These are phyloP conservation scores for Ranitomeya imitator DNA, from an alignment of 2,113 vertebrate species.

Conservation along the genomic window DNA sequence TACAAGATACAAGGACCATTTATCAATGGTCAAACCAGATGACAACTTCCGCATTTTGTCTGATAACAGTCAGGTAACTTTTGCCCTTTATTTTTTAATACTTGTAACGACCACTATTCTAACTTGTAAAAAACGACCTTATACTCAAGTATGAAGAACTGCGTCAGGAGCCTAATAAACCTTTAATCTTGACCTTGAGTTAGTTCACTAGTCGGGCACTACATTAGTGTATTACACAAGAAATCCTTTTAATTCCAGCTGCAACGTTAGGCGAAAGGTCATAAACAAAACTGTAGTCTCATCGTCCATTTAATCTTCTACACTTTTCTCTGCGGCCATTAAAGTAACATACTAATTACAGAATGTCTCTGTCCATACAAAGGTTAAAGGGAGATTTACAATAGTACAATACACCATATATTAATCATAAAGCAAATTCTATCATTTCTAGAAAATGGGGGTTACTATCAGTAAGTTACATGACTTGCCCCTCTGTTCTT, in stretches of 20 bases:
- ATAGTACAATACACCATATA: neutral
- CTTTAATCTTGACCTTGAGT: neutral
- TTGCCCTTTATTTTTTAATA: neutral
- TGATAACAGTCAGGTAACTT: neutral
- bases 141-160: no score
- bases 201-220: neutral
- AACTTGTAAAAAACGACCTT: neutral
- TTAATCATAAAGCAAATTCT: neutral
- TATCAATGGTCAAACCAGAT: neutral
- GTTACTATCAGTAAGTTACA: neutral
- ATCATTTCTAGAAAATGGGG: neutral
- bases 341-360: neutral
- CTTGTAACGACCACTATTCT: neutral
- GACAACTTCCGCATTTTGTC: neutral
- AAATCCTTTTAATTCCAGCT: neutral
- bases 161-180: neutral
- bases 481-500: neutral
- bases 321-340: neutral
- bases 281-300: neutral
- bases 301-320: neutral
- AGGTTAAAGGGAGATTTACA: conserved; percentile 11
- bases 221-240: neutral
- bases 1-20: neutral
- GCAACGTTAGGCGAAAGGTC: neutral
- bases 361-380: neutral